Percentiles rank a stretch among this genome's conserved stretches.
Conservation (phyloP, 1,140 invertebrate species). For the Ceratoteleas bidentatus region DNA sequence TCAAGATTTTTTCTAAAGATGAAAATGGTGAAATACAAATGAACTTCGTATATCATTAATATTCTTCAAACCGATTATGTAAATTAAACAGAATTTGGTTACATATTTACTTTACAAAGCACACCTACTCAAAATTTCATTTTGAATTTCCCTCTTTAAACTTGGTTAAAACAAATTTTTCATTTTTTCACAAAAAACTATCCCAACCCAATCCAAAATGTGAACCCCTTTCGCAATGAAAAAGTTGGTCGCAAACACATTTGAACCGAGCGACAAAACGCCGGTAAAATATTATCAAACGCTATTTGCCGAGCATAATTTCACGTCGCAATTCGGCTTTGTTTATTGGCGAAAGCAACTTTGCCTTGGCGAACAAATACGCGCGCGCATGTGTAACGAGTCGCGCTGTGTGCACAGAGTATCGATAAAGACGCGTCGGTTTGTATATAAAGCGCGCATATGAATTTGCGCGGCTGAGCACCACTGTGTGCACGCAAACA, state of each 20-base stretch:
- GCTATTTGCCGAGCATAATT: constrained; percentile 51
- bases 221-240: too few species aligned
- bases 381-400: constrained; percentile 53
- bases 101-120: too few species aligned
- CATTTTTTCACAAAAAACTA: too few species aligned
- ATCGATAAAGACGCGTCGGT: constrained; percentile 61
- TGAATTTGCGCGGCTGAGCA: constrained; percentile 56
- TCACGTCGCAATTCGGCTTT: constrained; percentile 50
- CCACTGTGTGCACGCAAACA: constrained; percentile 63
- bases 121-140: too few species aligned
- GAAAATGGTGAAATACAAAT: too few species aligned
- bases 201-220: too few species aligned
- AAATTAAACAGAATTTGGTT: too few species aligned
- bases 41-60: too few species aligned
- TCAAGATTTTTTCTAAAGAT: too few species aligned
- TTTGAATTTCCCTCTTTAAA: too few species aligned
- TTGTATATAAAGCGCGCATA: constrained; percentile 38
- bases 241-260: constrained; percentile 3
- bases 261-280: constrained; percentile 13
- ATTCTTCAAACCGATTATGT: too few species aligned
- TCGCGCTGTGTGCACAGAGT: constrained; percentile 31
- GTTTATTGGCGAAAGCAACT: constrained; percentile 57
- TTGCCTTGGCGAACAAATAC: constrained; percentile 48
- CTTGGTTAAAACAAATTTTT: too few species aligned
- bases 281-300: constrained; percentile 41